phyloP scores from a whole-genome alignment of 2,797 vertebrate species.

The Merluccius polli region DNA sequence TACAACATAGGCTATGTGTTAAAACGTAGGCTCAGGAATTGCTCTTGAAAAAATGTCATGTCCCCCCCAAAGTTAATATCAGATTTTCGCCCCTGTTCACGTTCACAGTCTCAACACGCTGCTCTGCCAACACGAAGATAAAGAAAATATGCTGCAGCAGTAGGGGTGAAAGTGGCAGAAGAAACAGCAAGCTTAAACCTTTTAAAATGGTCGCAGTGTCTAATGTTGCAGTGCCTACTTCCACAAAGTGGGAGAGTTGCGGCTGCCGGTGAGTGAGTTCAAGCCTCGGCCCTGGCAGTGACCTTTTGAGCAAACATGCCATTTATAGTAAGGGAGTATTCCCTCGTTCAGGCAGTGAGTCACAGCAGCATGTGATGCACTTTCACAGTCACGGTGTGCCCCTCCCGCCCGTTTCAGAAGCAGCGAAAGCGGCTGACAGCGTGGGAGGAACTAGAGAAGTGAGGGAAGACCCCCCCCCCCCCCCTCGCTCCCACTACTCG shows the following conservation, averaged over 20 bases:
- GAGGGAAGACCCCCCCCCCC: conserved; percentile 54
- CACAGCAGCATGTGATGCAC: conserved; percentile 59
- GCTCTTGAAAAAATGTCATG: too few species aligned
- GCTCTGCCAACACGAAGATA: not conserved
- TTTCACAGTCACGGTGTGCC: conserved; percentile 12
- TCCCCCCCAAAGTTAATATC: too few species aligned
- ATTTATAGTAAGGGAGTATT: conserved; percentile 57
- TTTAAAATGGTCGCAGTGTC: not conserved
- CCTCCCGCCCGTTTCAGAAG: not conserved
- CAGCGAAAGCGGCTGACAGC: not conserved
- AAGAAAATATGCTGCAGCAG: conserved; percentile 7
- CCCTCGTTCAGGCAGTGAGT: conserved; percentile 48
- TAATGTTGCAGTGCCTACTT: not conserved
- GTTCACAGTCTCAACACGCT: too few species aligned
- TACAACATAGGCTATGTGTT: too few species aligned
- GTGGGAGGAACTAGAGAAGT: conserved; percentile 43
- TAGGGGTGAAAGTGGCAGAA: not conserved
- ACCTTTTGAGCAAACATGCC: conserved; percentile 36
- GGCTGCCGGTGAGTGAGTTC: conserved; percentile 1
- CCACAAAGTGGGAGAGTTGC: not conserved
- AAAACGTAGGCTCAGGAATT: too few species aligned
- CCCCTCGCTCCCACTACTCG: conserved; percentile 43
- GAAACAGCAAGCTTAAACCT: not conserved
- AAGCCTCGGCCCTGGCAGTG: conserved; percentile 13
- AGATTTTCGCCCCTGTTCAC: too few species aligned